These are phyloP conservation scores for Sitobion miscanthi DNA, from an alignment of 1,140 invertebrate genomes.

Conservation along the genomic window DNA sequence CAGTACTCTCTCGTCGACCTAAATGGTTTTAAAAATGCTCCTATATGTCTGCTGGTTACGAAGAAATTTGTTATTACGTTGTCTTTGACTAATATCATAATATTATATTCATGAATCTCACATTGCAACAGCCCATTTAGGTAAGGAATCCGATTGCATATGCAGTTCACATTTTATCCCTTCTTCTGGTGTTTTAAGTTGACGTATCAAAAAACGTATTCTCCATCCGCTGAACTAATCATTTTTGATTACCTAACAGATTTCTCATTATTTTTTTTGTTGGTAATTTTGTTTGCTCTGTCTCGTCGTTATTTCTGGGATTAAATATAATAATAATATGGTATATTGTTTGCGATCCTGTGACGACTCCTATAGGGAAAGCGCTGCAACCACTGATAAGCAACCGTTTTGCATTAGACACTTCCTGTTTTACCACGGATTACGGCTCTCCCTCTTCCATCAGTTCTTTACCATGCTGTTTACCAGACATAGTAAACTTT, in stretches of 20 bases:
- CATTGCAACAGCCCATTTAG: neutral
- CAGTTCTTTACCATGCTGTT: neutral
- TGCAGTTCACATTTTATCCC: neutral
- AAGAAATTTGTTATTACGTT: neutral
- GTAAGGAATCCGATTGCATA: neutral
- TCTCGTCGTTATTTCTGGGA: neutral
- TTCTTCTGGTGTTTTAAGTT: neutral
- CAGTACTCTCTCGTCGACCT: neutral
- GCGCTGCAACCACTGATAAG: constrained; percentile 44
- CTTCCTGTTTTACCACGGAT: constrained; percentile 26
- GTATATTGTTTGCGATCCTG: neutral
- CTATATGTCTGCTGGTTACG: neutral
- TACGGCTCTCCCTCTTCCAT: neutral
- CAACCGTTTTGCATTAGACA: constrained; percentile 25
- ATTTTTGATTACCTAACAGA: neutral
- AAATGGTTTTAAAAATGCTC: neutral
- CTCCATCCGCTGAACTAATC: neutral
- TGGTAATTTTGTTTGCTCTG: constrained; percentile 9
- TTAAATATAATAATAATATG: neutral
- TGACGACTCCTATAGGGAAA: neutral
- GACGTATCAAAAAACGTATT: neutral
- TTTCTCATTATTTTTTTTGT: neutral
- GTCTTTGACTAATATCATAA: neutral
- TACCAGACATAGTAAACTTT: constrained; percentile 3
- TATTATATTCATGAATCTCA: neutral